Evolutionary conservation across 1,140 invertebrate genomes (phyloP).

Genomic region (Helicoverpa zea): DNA sequence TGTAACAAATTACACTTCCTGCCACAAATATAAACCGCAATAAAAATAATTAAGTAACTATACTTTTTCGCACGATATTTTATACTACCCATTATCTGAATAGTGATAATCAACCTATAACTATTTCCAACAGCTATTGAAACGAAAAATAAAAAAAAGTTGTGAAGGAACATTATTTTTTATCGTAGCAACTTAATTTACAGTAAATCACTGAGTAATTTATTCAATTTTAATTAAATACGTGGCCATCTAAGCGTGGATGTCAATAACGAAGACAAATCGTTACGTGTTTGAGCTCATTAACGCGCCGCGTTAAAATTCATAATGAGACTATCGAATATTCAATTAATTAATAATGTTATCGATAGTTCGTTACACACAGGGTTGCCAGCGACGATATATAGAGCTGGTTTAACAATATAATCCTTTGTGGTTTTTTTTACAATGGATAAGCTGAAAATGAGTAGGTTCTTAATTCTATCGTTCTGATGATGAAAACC

Average conservation of each 20-base stretch:
- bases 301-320: slow-evolving; percentile 73
- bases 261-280: slow-evolving; percentile 75
- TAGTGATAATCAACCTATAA: not conserved
- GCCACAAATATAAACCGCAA: slow-evolving; percentile 5
- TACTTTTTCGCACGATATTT: not conserved
- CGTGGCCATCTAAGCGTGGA: slow-evolving; percentile 56
- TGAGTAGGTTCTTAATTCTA: no score
- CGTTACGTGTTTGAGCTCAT: slow-evolving; percentile 67
- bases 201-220: slow-evolving; percentile 62
- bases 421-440: no score
- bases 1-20: slow-evolving; percentile 23
- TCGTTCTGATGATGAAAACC: no score
- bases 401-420: not conserved
- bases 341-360: slow-evolving; percentile 76
- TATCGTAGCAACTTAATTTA: slow-evolving; percentile 50
- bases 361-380: slow-evolving; percentile 54
- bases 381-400: slow-evolving; percentile 8
- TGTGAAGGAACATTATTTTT: slow-evolving; percentile 37
- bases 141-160: not conserved
- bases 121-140: not conserved
- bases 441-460: no score
- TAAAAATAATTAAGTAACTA: not conserved
- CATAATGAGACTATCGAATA: slow-evolving; percentile 70
- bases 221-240: slow-evolving; percentile 68
- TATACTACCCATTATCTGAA: not conserved